phyloP scores from a whole-genome alignment of 2,888 invertebrate genomes.

The Frankliniella intonsa region DNA sequence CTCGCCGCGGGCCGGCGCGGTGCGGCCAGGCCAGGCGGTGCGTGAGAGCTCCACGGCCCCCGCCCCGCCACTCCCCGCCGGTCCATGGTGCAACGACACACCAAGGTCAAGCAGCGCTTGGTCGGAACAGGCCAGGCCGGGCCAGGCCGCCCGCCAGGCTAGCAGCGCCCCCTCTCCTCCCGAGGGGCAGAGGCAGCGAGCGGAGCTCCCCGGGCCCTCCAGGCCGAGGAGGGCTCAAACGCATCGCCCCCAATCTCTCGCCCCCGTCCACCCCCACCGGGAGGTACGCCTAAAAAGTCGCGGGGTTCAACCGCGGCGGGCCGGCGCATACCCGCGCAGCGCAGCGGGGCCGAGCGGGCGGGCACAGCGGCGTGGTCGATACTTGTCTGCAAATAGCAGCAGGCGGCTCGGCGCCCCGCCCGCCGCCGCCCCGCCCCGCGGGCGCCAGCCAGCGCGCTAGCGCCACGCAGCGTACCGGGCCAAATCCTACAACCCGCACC shows the following conservation, averaged over 20 bases:
- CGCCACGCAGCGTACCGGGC: not conserved
- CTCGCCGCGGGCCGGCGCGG: not conserved
- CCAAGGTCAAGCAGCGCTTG: conserved; percentile 29
- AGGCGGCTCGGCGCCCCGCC: not conserved
- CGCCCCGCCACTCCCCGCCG: conserved; percentile 37
- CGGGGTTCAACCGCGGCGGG: not conserved
- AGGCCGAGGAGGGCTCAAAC: not conserved
- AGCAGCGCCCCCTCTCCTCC: not conserved
- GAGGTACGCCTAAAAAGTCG: no score
- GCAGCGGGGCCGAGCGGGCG: not conserved
- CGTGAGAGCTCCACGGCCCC: not conserved
- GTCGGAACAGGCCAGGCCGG: conserved; percentile 24
- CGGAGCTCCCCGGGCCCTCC: not conserved
- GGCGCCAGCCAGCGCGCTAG: not conserved
- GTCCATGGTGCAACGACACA: conserved; percentile 36
- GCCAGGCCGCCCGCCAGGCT: not conserved
- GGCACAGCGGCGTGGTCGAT: not conserved
- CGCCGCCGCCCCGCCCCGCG: not conserved
- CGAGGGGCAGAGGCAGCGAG: no score
- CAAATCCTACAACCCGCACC: no score
- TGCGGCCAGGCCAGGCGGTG: not conserved
- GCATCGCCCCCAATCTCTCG: not conserved
- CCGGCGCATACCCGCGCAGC: not conserved
- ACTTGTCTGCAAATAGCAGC: conserved; percentile 22
- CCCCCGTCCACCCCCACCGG: not conserved